Percentiles rank a stretch among this genome's conserved stretches.
Evolutionary conservation across 2,888 invertebrate genomes (phyloP).

Genomic region (Drosophila limbata): DNA sequence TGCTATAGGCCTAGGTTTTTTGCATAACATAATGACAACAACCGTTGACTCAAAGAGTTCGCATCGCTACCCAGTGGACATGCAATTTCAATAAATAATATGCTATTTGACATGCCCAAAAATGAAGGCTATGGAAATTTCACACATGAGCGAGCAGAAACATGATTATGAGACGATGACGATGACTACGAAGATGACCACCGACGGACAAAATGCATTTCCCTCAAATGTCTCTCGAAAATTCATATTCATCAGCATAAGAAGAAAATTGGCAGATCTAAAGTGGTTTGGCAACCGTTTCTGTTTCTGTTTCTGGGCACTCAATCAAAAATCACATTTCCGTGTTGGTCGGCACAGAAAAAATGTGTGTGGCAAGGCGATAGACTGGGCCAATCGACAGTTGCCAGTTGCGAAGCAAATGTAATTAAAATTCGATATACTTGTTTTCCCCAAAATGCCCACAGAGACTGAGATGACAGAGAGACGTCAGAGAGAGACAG

Average conservation of each 20-base stretch:
- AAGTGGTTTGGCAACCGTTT: constrained; percentile 14
- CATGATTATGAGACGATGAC: constrained; percentile 28
- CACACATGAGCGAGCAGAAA: constrained; percentile 35
- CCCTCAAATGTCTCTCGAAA: constrained; percentile 13
- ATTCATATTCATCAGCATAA: constrained; percentile 30
- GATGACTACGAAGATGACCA: neutral
- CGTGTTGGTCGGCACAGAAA: constrained; percentile 57
- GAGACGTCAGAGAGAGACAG: constrained; percentile 7
- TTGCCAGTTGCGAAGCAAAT: constrained; percentile 68
- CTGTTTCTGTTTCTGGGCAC: constrained; percentile 51
- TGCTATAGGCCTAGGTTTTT: constrained; percentile 30
- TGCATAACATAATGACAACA: constrained; percentile 45
- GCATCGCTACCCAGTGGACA: constrained; percentile 15
- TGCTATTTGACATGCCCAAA: constrained; percentile 10
- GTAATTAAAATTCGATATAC: constrained; percentile 82
- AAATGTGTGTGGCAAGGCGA: constrained; percentile 13
- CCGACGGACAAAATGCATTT: constrained; percentile 28
- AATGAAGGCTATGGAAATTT: constrained; percentile 32
- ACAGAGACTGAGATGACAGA: constrained; percentile 60
- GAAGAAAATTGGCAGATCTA: constrained; percentile 41
- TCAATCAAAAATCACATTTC: constrained; percentile 81
- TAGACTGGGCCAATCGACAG: constrained; percentile 15
- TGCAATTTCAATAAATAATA: constrained; percentile 47
- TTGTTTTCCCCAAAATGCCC: constrained; percentile 76
- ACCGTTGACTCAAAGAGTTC: constrained; percentile 29